A percentile compares a stretch with the other conserved stretches of the same genome.
phyloP scores from a whole-genome alignment of 2,888 invertebrate species.

The Asteroscopus sphinx region DNA sequence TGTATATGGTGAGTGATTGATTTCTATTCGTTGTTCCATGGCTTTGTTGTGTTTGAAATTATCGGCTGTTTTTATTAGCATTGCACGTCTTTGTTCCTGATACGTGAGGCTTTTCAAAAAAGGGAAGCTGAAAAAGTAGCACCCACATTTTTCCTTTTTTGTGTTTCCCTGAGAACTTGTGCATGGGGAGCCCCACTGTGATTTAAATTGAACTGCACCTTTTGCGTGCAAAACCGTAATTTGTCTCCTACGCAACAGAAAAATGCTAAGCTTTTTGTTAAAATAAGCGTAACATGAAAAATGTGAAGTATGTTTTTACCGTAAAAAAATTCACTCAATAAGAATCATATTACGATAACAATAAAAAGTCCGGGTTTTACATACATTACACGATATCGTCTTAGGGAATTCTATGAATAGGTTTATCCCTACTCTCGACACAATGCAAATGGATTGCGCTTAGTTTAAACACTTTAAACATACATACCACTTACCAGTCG shows the following conservation, averaged over 20 bases:
- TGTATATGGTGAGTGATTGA: slow-evolving; percentile 57
- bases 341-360: slow-evolving; percentile 32
- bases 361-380: slow-evolving; percentile 34
- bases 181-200: slow-evolving; percentile 30
- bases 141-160: slow-evolving; percentile 46
- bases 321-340: slow-evolving; percentile 30
- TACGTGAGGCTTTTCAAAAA: slow-evolving; percentile 54
- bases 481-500: slow-evolving; percentile 42
- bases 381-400: slow-evolving; percentile 38
- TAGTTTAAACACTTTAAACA: slow-evolving; percentile 43
- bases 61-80: slow-evolving; percentile 56
- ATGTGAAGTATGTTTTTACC: slow-evolving; percentile 10
- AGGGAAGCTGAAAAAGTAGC: slow-evolving; percentile 41
- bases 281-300: slow-evolving; percentile 34
- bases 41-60: slow-evolving; percentile 55
- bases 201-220: slow-evolving; percentile 59
- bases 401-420: slow-evolving; percentile 49
- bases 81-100: slow-evolving; percentile 46
- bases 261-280: slow-evolving; percentile 27
- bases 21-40: slow-evolving; percentile 49
- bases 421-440: slow-evolving; percentile 44
- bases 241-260: slow-evolving; percentile 36
- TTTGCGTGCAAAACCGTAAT: slow-evolving; percentile 53
- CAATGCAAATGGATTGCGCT: slow-evolving; percentile 51
- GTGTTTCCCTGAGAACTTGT: slow-evolving; percentile 29